Evolutionary conservation across 2,797 vertebrate genomes (phyloP), one percentile per base, ranked within the genome.

Genomic region (Saguinus oedipus): DNA sequence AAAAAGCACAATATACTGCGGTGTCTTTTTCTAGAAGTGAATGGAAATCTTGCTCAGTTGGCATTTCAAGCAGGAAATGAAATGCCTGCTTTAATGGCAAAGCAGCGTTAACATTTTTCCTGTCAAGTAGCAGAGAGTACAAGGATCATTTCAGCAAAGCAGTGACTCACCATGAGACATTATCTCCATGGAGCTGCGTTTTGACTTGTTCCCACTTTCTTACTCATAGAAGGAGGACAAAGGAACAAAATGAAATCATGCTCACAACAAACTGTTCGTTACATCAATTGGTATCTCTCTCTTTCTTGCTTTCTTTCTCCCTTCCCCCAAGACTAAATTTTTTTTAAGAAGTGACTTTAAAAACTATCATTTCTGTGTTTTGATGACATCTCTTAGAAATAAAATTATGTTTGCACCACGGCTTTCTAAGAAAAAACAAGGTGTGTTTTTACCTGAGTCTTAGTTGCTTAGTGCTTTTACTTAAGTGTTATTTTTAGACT

Each of bases 11-110:
- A 55, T 70, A 64, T 93, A 88, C 94, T 94, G 75, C n/a, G 7
- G 22, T 94, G 75, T 96, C 95, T 98, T 89, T 93, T 93, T 95
- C 97, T 83, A 64, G 96, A 98, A 97, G 84, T 97, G 1, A 98
- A 53, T 80, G 95, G 91, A 88, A 97, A 97, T 95, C 87, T 80
- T 85, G 83, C 53, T 95, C 42, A 8, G 27, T 72, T 84, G 88
- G 61, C 44, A 2, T 92, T 94, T 90, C 59, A 95, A 88, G 68
- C 81, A 94, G 92, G 30, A 96, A 59, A 87, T 26, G 70, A 68
- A 88, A 87, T 48, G 55, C 30, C 81, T 17, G 44, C 44, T 22
- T 72, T 64, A 26, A 17, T 72, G 64, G 75, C 13, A 44, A 80
- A 11, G 30, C 70, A 33, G 72, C 14, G 0, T 46, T 78, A 33